phyloP scores from a whole-genome alignment of 2,888 invertebrate species.

The Tachina lurida region DNA sequence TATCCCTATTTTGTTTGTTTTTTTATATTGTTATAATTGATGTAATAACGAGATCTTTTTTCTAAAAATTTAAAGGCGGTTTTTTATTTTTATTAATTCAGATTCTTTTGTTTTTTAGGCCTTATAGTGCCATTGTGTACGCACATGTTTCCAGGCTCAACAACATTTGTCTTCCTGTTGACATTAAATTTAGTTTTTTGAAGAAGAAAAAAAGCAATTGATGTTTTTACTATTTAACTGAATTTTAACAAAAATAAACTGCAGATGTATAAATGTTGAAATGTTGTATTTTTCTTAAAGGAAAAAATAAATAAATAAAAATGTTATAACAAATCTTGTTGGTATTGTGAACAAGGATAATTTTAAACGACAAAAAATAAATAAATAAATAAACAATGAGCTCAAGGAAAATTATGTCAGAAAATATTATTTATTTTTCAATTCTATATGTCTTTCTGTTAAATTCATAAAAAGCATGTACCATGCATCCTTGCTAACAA shows the following conservation, averaged over 20 bases:
- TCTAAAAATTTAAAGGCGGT: conserved; percentile 55
- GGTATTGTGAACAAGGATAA: conserved; percentile 44
- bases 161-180: conserved; percentile 28
- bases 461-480: too few species aligned
- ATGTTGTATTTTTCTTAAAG: not conserved
- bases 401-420: conserved; percentile 10
- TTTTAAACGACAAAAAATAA: not conserved
- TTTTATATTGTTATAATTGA: conserved; percentile 64
- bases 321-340: conserved; percentile 54
- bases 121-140: conserved; percentile 18
- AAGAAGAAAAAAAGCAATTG: conserved; percentile 8
- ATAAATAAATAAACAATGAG: conserved; percentile 11
- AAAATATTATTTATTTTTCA: not conserved
- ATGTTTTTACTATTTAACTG: conserved; percentile 17
- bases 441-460: not conserved
- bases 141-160: conserved; percentile 23
- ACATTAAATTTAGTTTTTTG: conserved; percentile 2
- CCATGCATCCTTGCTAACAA: too few species aligned
- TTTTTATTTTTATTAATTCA: conserved; percentile 68
- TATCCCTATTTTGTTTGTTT: conserved; percentile 51
- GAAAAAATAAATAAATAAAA: conserved; percentile 23
- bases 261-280: conserved; percentile 44
- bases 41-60: conserved; percentile 56
- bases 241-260: conserved; percentile 34
- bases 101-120: conserved; percentile 21